Percentiles rank a stretch among this genome's conserved stretches.
These are phyloP conservation scores for Thomomys bottae DNA, from an alignment of 2,113 vertebrate genomes.

Conservation along the genomic window DNA sequence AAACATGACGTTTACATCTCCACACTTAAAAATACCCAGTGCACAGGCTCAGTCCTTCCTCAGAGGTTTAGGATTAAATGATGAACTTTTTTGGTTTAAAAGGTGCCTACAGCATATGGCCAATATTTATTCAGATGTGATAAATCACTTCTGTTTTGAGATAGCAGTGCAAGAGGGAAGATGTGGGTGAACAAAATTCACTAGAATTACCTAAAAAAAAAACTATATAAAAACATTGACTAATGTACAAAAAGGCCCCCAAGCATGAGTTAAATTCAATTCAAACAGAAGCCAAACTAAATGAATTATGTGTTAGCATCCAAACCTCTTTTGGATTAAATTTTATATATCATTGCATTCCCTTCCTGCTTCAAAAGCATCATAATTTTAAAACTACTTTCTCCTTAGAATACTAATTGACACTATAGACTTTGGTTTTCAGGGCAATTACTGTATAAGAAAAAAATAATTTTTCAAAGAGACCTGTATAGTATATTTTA, in stretches of 20 bases:
- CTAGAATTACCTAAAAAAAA: background rate
- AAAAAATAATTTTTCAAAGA: slow-evolving; percentile 12
- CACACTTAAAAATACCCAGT: background rate
- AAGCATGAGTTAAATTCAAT: slow-evolving; percentile 11
- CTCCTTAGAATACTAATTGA: background rate
- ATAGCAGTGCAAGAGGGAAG: background rate
- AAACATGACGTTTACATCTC: slow-evolving; percentile 57
- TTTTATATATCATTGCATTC: background rate
- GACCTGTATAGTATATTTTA: background rate
- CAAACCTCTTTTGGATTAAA: slow-evolving; percentile 29
- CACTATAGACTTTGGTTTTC: background rate
- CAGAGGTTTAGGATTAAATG: background rate
- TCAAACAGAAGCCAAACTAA: slow-evolving; percentile 25
- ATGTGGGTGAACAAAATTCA: background rate
- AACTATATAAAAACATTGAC: slow-evolving; percentile 24
- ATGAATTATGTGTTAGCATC: slow-evolving; percentile 20
- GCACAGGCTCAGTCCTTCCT: background rate
- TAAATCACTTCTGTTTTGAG: slow-evolving; percentile 51
- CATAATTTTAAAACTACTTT: slow-evolving; percentile 10
- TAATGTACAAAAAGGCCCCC: background rate
- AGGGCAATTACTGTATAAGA: background rate
- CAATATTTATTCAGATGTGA: slow-evolving; percentile 25
- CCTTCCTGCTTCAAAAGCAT: slow-evolving; percentile 21
- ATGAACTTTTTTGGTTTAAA: background rate
- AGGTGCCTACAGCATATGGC: background rate